Percentiles rank a stretch among this genome's conserved stretches.
These are phyloP conservation scores for Tachina lurida DNA, from an alignment of 2,888 invertebrate genomes.

Conservation along the genomic window DNA sequence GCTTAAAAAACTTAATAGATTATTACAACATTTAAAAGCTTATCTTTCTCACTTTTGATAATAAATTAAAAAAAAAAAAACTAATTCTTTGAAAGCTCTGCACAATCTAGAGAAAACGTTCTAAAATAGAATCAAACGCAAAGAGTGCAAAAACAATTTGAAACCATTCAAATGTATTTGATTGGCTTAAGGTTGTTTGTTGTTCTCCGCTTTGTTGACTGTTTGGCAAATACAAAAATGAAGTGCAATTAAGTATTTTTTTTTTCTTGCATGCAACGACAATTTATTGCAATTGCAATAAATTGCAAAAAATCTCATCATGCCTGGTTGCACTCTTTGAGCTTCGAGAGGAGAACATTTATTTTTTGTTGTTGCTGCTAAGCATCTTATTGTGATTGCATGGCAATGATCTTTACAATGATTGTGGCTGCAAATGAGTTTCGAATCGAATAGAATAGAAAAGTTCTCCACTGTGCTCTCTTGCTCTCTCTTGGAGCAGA, in stretches of 20 bases:
- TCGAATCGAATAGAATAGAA: slow-evolving; percentile 33
- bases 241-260: slow-evolving; percentile 8
- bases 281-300: slow-evolving; percentile 49
- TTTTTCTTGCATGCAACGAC: slow-evolving; percentile 13
- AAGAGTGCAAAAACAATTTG: slow-evolving; percentile 45
- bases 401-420: slow-evolving; percentile 75
- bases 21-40: neutral
- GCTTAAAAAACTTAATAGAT: neutral
- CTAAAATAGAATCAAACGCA: neutral
- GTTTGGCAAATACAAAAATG: slow-evolving; percentile 27
- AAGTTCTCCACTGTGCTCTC: slow-evolving; percentile 35
- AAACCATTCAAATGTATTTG: slow-evolving; percentile 30
- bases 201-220: slow-evolving; percentile 2
- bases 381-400: slow-evolving; percentile 31
- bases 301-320: slow-evolving; percentile 46
- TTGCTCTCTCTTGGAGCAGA: slow-evolving; percentile 4
- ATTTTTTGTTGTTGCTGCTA: neutral
- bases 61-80: neutral
- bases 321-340: slow-evolving; percentile 44
- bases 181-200: slow-evolving; percentile 37
- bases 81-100: slow-evolving; percentile 31
- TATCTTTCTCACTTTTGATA: neutral
- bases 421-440: slow-evolving; percentile 61
- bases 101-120: slow-evolving; percentile 5
- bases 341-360: neutral